Evolutionary conservation across 2,113 vertebrate genomes (phyloP).

Genomic region (Prunella fulvescens): DNA sequence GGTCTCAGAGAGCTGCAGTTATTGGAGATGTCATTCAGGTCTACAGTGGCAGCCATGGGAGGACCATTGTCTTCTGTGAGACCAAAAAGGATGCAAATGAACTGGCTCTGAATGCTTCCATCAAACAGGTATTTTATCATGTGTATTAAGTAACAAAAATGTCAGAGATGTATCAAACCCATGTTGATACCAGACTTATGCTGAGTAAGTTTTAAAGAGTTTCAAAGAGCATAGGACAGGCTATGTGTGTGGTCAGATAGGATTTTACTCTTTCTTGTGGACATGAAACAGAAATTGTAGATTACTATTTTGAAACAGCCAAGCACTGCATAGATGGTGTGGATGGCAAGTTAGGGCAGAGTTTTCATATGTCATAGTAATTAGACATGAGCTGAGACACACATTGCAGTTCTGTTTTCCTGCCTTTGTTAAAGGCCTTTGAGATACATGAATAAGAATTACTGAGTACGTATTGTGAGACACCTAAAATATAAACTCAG

Average conservation of each 20-base stretch:
- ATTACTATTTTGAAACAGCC: neutral
- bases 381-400: neutral
- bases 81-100: conserved; percentile 95
- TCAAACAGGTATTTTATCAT: conserved; percentile 85
- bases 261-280: neutral
- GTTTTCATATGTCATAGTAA: neutral
- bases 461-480: neutral
- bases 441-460: neutral
- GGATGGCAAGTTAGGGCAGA: neutral
- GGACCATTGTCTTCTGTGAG: conserved; percentile 92
- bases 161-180: neutral
- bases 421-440: neutral
- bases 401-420: neutral
- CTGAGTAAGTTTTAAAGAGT: neutral
- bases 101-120: conserved; percentile 84
- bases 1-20: conserved; percentile 89
- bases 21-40: conserved; percentile 92
- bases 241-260: neutral
- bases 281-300: neutral
- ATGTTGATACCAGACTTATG: neutral
- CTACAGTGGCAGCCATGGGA: conserved; percentile 90
- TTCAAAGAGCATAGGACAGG: neutral
- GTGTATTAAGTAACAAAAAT: neutral
- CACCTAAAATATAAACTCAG: neutral
- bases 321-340: neutral